Evolutionary conservation across 2,113 vertebrate genomes (phyloP).

Genomic region (Ictalurus furcatus): DNA sequence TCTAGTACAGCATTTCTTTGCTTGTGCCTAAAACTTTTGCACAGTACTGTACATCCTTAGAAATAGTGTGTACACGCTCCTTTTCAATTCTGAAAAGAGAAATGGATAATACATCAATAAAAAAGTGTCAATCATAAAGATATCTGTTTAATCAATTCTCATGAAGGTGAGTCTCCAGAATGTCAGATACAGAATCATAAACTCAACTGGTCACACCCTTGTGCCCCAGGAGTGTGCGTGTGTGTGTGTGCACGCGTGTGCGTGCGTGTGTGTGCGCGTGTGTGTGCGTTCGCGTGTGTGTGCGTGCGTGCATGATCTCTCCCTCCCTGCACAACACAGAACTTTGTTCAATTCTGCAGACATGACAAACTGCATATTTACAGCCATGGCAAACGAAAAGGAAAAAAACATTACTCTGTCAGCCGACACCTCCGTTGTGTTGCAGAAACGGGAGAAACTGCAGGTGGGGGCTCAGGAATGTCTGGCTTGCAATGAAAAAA

Average conservation of each 20-base stretch:
- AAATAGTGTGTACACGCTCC: not conserved
- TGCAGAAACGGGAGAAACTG: constrained; percentile 46
- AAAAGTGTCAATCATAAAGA: not conserved
- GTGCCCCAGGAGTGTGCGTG: not conserved
- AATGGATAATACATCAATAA: not conserved
- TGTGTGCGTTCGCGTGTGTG: not conserved
- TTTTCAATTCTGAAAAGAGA: not conserved
- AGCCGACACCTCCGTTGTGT: constrained; percentile 51
- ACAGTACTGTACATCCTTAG: not conserved
- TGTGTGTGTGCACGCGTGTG: not conserved
- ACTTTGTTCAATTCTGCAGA: constrained; percentile 18
- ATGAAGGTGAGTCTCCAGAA: not conserved
- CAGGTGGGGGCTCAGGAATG: constrained; percentile 51
- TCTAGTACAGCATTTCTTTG: too few relatives aligned
- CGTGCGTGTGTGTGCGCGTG: not conserved
- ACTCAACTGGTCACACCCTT: constrained; percentile 25
- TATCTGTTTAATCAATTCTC: constrained; percentile 6
- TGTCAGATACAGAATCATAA: constrained; percentile 58
- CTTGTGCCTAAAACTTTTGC: too few relatives aligned
- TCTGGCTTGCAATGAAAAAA: constrained; percentile 13
- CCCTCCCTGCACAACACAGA: constrained; percentile 38
- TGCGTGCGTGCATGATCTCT: constrained; percentile 5
- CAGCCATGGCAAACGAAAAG: constrained; percentile 55
- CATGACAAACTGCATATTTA: constrained; percentile 55
- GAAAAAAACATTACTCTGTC: constrained; percentile 47